Base-by-base conservation (phyloP, 2,888 invertebrate genomes). In the Sclerodermus sp. region DNA sequence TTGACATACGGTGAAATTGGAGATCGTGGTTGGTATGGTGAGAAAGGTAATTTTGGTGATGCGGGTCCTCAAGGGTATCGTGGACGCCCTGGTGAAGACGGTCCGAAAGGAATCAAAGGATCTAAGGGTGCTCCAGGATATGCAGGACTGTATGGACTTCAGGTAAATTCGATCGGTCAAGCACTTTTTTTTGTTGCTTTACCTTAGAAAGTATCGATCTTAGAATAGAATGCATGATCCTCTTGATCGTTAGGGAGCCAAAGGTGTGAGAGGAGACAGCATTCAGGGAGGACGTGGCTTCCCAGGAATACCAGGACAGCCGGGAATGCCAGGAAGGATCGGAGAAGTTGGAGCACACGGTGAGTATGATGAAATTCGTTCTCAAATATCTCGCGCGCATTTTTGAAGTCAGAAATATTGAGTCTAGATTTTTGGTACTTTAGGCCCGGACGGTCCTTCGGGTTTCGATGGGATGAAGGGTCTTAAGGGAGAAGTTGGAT, bases 1-100 rank as follows among this genome's bases (percentile, higher is more conserved):
- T 48, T 86, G 82, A 40, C 74, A 71, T 60, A 78, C 53, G 90
- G 90, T 38, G 70, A 78, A 17, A 70, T 65, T n/a, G 90, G 90
- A 36, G 78, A 77, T 16, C 60, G 62, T 15, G 88, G 84, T n/a
- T 36, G 29, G 31, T 0, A 18, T 2, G 73, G 73, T 18, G 58
- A 63, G 8, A 61, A 63, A 13, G 84, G 83, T 32, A 77, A 80
- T 1, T 58, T 57, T 1, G 85, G 84, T 30, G 64, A 71, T 1
- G 51, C 66, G 2, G 81, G 81, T 15, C 70, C 73, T 1, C 44
- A 47, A 18, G 80, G 80, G 32, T 55, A 58, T 1, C 64, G 61
- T 6, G 79, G 78, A 4, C 58, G 62, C 51, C 44, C 70, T 2
- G 79, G 80, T 9, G 41, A 49, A 3, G 68, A 68, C 31, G 79